Evolutionary conservation across 2,888 invertebrate genomes (phyloP), one percentile per base, ranked within the genome.

Genomic region (Itoplectis maculator): DNA sequence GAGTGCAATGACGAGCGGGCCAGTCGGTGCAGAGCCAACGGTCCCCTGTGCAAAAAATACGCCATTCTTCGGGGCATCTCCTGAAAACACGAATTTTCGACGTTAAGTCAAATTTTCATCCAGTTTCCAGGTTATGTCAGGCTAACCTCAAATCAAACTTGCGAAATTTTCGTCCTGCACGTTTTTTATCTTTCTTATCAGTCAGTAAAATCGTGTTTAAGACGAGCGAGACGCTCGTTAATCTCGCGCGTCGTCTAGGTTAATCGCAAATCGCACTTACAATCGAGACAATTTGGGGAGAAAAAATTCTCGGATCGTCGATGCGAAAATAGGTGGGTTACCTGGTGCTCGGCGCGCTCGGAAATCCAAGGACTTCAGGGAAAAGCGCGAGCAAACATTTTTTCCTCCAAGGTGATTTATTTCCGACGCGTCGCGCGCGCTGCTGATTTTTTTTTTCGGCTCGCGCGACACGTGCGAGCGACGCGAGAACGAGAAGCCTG

Each of bases 321-420:
- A 9, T 1, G 6, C 49, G 8, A 40, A 65, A 74, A 47, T n/a
- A 51, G 5, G 20, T n/a, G 47, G 29, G 37, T 83, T 49, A 80
- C 63, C 76, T 20, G 13, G 29, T 15, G 45, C 49, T 29, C 65
- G 15, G 7, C 59, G 18, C 47, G 77, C 61, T 66, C 61, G 51
- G 59, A 51, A 49, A 23, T 47, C 42, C 54, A 73, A 61, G 59
- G 66, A 13, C 66, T 40, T 81, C 66, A 77, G 66, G 72, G 77
- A 69, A 81, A 77, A 66, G 51, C 81, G 77, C 37, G 81, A 42
- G 68, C 49, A 63, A 66, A 81, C 65, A 73, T 79, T 79, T 68
- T 76, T 69, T 29, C 61, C 56, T 75, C 73, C 81, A 84, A 83
- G 83, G 82, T 79, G 76, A 84, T 81, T 76, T 79, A 81, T 84